Evolutionary conservation across 1,140 invertebrate genomes (phyloP), one percentile per base, ranked within the genome.

Genomic region (Dendrolimus punctatus): DNA sequence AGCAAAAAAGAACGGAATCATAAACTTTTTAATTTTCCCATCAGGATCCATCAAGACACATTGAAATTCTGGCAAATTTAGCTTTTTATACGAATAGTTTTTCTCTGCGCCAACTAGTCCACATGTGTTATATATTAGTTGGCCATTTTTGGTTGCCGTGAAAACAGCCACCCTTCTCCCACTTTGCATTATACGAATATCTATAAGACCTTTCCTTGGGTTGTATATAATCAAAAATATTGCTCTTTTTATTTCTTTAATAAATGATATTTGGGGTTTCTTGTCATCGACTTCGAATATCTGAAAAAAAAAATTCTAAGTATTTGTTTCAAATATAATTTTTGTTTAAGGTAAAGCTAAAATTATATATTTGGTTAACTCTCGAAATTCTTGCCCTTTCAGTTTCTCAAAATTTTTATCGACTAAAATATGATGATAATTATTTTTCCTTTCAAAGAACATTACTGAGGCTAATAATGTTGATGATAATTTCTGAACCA

Each of bases 1-100:
- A n/a, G 94, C 91, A 79, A 93, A 94, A 80, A 98, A 96, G 80
- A 98, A 99, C 8, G 96, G 97, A 66, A 98, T 93, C 49, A 89
- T 87, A 54, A 98, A 90, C 69, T 94, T 93, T 76, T 94, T 95
- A 0, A 98, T 73, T 66, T 88, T 82, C 6, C 96, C 96, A 70
- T 93, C 90, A 7, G 93, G 90, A 82, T 97, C 94, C 10, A 99
- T 85, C 57, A 98, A 93, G 6, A 95, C 87, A 73, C 94, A 94
- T 46, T 93, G 91, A 74, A 92, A 91, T 46, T 89, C 86, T 7
- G 90, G 89, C 60, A 83, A 85, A 78, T 91, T 91, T 51, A 76
- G 76, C 68, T 72, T 88, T 68, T 76, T 84, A 55, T 76, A 82
- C 36, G 61, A 74, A 55, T 72, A 81, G 50, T 63, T 73, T 70